Evolutionary conservation across 2,888 invertebrate species (phyloP).

Genomic region (Siphonodentalium dalli): DNA sequence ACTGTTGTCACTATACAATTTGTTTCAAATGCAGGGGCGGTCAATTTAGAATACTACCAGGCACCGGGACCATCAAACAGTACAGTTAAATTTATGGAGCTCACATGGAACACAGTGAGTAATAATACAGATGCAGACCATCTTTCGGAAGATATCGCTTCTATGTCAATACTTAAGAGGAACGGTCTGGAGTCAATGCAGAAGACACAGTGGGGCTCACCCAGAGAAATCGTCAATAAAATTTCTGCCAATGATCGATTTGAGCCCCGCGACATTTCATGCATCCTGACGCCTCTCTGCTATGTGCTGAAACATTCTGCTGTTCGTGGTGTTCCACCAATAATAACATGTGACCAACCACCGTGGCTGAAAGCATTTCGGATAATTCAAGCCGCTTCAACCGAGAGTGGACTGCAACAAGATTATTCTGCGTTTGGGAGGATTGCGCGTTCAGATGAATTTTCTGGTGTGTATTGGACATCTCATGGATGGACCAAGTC

Average conservation of each 20-base stretch:
- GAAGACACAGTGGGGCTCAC: slow-evolving; percentile 14
- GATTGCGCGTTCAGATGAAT: slow-evolving; percentile 32
- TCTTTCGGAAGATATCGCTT: too few species aligned
- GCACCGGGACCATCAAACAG: too few species aligned
- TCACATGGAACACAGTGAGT: too few species aligned
- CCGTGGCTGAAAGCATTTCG: slow-evolving; percentile 29
- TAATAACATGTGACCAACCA: slow-evolving; percentile 39
- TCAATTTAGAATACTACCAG: slow-evolving; percentile 18
- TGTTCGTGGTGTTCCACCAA: slow-evolving; percentile 10
- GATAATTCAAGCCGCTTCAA: slow-evolving; percentile 11
- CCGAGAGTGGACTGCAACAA: slow-evolving; percentile 12
- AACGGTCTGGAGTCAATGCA: slow-evolving; percentile 37
- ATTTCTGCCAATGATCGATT: slow-evolving; percentile 37
- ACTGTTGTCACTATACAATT: slow-evolving; percentile 11
- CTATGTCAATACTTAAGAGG: too few species aligned
- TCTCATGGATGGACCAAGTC: slow-evolving; percentile 33
- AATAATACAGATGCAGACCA: too few species aligned
- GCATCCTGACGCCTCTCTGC: slow-evolving; percentile 24
- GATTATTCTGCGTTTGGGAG: slow-evolving; percentile 24
- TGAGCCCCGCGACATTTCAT: slow-evolving; percentile 31
- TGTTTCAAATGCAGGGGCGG: slow-evolving; percentile 6
- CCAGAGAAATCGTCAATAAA: slow-evolving; percentile 30
- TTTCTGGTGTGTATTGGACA: slow-evolving; percentile 37
- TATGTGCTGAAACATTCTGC: slow-evolving; percentile 12
- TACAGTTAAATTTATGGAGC: too few species aligned